phyloP scores from a whole-genome alignment of 1,140 invertebrate genomes.

The Nephila pilipes region DNA sequence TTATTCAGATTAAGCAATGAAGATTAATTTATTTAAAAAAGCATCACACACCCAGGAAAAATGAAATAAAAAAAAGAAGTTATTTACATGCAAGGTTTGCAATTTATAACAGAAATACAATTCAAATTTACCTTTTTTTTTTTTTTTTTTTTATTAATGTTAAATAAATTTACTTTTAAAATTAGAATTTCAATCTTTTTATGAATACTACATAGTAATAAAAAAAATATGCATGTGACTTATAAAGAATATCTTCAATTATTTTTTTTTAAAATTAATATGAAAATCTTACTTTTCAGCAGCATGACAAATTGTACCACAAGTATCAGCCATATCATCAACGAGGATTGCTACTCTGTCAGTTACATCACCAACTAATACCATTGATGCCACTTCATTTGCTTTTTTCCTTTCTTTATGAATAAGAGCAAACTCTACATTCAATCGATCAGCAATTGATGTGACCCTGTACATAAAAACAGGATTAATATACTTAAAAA shows the following conservation, averaged over 20 bases:
- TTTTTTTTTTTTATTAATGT: too few species aligned
- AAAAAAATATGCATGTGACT: not conserved
- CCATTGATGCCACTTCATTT: slow-evolving; percentile 99
- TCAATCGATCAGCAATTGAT: slow-evolving; percentile 95
- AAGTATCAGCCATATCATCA: slow-evolving; percentile 99
- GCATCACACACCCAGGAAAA: too few species aligned
- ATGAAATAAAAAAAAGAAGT: too few species aligned
- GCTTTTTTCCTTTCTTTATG: slow-evolving; percentile 99
- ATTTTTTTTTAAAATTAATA: not conserved
- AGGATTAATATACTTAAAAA: not conserved
- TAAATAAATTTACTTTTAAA: too few species aligned
- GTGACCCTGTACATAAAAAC: slow-evolving; percentile 86
- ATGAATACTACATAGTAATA: too few species aligned
- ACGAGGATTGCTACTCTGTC: slow-evolving; percentile 97
- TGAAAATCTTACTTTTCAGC: slow-evolving; percentile 88
- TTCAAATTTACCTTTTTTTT: too few species aligned
- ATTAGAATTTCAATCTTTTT: too few species aligned
- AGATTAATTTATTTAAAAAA: too few species aligned
- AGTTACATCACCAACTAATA: slow-evolving; percentile 98
- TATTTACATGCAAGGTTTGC: too few species aligned
- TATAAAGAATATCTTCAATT: not conserved
- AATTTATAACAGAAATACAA: too few species aligned
- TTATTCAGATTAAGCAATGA: too few species aligned
- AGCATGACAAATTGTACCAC: slow-evolving; percentile 98
- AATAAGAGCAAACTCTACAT: slow-evolving; percentile 99